Evolutionary conservation across 2,113 vertebrate genomes (phyloP).

Genomic region (Paramormyrops kingsleyae): DNA sequence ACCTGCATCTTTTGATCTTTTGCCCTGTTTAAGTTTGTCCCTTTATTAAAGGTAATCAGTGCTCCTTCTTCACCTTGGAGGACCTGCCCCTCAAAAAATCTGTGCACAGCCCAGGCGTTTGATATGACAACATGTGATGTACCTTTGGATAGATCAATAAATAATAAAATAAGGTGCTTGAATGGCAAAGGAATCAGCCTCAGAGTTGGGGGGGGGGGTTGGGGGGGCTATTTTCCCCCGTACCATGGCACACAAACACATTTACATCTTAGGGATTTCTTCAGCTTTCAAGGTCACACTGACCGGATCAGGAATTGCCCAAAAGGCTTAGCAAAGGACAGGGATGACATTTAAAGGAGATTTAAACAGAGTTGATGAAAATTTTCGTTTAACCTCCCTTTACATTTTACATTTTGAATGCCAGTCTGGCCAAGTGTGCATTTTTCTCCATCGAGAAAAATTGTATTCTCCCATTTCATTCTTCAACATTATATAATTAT

Average conservation of each 20-base stretch:
- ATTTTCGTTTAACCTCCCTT: slow-evolving; percentile 16
- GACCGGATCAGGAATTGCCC: neutral
- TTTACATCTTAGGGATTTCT: slow-evolving; percentile 24
- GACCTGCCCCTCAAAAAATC: neutral
- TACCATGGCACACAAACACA: neutral
- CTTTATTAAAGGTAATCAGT: neutral
- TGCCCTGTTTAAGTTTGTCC: neutral
- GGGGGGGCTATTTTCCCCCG: neutral
- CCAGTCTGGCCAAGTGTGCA: neutral
- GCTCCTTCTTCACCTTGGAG: neutral
- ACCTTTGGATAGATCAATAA: neutral
- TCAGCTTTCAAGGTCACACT: slow-evolving; percentile 11
- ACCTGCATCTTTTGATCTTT: neutral
- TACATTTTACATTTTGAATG: slow-evolving; percentile 20
- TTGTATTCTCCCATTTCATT: neutral
- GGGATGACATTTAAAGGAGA: neutral
- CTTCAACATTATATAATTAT: neutral
- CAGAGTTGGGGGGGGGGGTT: neutral
- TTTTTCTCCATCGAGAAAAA: neutral
- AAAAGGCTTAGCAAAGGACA: neutral
- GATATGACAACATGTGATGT: neutral
- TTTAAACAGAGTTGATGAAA: slow-evolving; percentile 11
- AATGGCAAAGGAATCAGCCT: neutral
- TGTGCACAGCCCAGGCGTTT: neutral
- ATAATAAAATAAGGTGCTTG: neutral